Conservation (phyloP, 2,888 invertebrate genomes). For the Mythimna vitellina region DNA sequence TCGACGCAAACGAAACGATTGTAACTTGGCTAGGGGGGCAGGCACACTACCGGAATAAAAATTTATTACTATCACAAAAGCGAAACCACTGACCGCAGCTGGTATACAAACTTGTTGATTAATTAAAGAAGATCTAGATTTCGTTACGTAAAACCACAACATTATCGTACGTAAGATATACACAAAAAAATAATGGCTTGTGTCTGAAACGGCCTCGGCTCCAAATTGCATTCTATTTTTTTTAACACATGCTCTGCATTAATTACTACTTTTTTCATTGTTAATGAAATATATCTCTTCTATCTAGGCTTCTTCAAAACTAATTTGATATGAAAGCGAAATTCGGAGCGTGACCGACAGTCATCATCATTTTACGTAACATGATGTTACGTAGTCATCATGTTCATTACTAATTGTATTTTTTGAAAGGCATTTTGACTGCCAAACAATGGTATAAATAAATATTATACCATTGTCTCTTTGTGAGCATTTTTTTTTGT, state of each 20-base stretch:
- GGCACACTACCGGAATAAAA: no score
- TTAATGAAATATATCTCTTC: background rate
- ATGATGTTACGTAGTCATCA: background rate
- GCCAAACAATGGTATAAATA: no score
- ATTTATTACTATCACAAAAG: no score
- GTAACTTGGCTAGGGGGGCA: no score
- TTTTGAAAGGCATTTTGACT: no score
- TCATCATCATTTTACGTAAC: constrained; percentile 3
- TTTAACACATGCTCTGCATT: background rate
- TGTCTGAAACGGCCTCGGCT: background rate
- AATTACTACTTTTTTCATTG: background rate
- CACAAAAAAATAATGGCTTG: background rate
- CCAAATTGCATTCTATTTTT: background rate
- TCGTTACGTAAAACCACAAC: constrained; percentile 4
- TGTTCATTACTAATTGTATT: background rate
- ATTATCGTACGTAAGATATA: background rate
- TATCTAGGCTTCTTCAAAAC: background rate
- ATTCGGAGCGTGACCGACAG: constrained; percentile 14
- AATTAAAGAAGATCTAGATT: background rate
- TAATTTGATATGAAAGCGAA: constrained; percentile 26
- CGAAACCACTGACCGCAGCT: no score
- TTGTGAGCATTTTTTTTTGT: no score
- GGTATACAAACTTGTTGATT: no score
- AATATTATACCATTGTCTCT: no score
- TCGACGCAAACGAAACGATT: no score